Conservation (phyloP, 2,113 vertebrate genomes). For the Ptilonorhynchus violaceus region DNA sequence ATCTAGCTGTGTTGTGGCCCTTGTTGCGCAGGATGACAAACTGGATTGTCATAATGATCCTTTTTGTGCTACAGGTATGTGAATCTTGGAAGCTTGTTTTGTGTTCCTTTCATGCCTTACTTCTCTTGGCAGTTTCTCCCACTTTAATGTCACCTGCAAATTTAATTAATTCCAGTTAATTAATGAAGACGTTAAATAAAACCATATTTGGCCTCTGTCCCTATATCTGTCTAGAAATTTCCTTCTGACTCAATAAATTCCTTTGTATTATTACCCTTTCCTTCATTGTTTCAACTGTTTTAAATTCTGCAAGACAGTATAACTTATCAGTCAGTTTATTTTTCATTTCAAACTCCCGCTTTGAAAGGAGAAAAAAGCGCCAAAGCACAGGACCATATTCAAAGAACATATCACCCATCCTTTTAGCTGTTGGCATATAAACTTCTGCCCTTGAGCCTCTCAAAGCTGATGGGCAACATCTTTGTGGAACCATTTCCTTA, state of each 20-base stretch:
- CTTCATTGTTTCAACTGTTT: not conserved
- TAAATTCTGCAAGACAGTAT: not conserved
- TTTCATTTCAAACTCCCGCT: not conserved
- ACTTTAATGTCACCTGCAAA: conserved; percentile 40
- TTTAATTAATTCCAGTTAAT: conserved; percentile 47
- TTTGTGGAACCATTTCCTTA: not conserved
- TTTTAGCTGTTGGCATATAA: not conserved
- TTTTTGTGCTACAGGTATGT: not conserved
- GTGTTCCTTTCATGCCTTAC: conserved; percentile 29
- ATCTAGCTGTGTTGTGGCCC: not conserved
- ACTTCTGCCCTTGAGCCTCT: not conserved
- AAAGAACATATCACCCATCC: not conserved
- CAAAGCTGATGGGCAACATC: not conserved
- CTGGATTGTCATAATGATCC: not conserved
- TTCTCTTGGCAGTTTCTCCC: conserved; percentile 4
- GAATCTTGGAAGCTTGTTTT: conserved; percentile 1
- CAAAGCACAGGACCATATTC: not conserved
- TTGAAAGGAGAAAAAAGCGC: not conserved
- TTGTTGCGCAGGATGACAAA: not conserved
- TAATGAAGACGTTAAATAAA: conserved; percentile 52
- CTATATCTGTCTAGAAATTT: not conserved
- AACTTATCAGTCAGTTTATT: not conserved
- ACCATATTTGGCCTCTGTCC: not conserved
- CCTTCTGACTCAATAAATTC: not conserved
- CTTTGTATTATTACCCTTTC: not conserved